Base-by-base conservation (phyloP, 1,140 invertebrate species). In the Eumeta japonica region DNA sequence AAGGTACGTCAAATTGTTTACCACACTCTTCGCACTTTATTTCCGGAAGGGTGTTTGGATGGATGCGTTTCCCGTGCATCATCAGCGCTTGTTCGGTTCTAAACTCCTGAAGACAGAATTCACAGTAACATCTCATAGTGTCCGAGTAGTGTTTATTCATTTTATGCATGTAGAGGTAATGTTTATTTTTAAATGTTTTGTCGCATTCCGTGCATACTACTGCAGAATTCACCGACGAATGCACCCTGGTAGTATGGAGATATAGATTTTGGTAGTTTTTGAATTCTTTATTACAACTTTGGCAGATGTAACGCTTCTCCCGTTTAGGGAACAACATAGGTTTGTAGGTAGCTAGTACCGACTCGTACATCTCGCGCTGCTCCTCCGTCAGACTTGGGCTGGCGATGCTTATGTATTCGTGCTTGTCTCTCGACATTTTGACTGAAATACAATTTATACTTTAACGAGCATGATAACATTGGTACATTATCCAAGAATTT, bases 71-170 rank as follows among this genome's bases (percentile, higher is more conserved):
- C 0, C 68, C 52, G 13, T 73, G 68, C 59, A 71, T 66, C 16
- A 68, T 62, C 0, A 71, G 27, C 2, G 68, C 68, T 5, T 62
- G 39, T 12, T 64, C 15, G 0, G 68, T 73, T 10, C 64, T 37
- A 19, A 68, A 73, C 34, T 73, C 68, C 36, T 73, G 68, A 2
- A 71, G 36, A 17, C 68, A 73, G 44, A 61, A 68, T 33, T 73
- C 65, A 32, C 68, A 73, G 35, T 58, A 71, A 16, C 64, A 65
- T 32, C 70, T 70, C 43, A 70, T 65, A 0, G 53, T 45, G 5
- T 73, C 68, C 0, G 65, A 70, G 15, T 73, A 70, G 31, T 73
- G 68, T 11, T 70, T 70, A 12, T 73, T 73, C 65, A 73, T 73
- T 14, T 63, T 37, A 37, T 73, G 68, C 68, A 73, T 73, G 38